Conservation (phyloP, 2,888 invertebrate species). For the Drosophila fungiperda region DNA sequence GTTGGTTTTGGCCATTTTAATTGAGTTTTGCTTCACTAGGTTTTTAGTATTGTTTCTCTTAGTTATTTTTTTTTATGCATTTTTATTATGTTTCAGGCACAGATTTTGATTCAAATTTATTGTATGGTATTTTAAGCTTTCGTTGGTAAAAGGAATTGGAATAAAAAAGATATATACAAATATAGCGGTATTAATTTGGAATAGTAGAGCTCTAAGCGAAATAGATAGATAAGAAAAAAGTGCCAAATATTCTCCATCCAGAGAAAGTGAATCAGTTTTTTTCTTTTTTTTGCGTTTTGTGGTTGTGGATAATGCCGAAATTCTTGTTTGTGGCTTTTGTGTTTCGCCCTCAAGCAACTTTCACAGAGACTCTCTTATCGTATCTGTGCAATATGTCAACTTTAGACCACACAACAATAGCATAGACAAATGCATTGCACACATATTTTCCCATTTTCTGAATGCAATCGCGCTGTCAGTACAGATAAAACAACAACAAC, state of each 20-base stretch:
- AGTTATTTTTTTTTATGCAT: conserved; percentile 6
- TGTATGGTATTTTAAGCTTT: conserved; percentile 2
- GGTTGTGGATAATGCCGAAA: conserved; percentile 13
- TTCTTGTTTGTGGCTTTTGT: conserved; percentile 9
- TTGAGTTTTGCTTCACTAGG: conserved; percentile 57
- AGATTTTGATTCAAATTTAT: conserved; percentile 22
- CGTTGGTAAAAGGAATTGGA: not conserved
- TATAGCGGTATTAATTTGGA: not conserved
- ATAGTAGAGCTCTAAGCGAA: not conserved
- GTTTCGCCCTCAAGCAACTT: conserved; percentile 7
- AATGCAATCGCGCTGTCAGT: conserved; percentile 44
- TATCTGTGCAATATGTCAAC: conserved; percentile 66
- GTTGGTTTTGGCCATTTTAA: conserved; percentile 52
- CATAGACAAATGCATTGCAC: conserved; percentile 37
- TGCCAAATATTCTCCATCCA: not conserved
- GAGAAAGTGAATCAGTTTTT: conserved; percentile 24
- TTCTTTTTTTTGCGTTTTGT: not conserved
- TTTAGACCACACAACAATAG: conserved; percentile 36
- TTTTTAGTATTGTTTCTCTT: not conserved
- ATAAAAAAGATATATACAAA: not conserved
- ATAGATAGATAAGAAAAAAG: not conserved
- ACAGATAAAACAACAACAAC: conserved; percentile 8
- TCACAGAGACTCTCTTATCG: conserved; percentile 38
- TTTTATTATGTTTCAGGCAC: conserved; percentile 23
- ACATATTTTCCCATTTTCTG: conserved; percentile 49